Conservation (phyloP, 2,888 invertebrate genomes). For the Microplitis manilae region DNA sequence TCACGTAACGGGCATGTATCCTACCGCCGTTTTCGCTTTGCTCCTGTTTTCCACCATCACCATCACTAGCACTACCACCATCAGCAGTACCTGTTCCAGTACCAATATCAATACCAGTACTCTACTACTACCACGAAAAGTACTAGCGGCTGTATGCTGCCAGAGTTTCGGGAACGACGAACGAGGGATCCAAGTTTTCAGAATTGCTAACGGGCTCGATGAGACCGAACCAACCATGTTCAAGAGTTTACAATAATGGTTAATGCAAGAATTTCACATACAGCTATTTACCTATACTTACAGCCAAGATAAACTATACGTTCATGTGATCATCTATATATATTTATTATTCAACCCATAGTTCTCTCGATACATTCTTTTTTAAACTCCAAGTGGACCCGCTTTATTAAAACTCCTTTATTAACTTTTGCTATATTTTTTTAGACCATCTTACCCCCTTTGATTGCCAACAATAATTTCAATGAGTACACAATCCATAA, state of each 20-base stretch:
- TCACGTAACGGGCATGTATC: conserved; percentile 43
- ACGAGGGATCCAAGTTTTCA: conserved; percentile 36
- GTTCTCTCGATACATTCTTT: no score
- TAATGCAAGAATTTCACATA: neutral
- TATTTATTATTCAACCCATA: neutral
- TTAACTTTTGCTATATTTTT: no score
- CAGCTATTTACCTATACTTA: neutral
- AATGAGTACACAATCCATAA: no score
- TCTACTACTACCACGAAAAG: neutral
- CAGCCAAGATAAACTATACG: neutral
- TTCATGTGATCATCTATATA: neutral
- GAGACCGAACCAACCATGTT: neutral
- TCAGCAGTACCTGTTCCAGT: conserved; percentile 6
- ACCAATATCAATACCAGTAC: conserved; percentile 11
- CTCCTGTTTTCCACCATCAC: conserved; percentile 36
- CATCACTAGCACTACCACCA: conserved; percentile 24
- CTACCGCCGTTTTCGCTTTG: conserved; percentile 31
- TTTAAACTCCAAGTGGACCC: no score
- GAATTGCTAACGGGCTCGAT: conserved; percentile 19
- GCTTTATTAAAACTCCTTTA: no score
- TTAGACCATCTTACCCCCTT: no score
- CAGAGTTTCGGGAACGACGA: conserved; percentile 4
- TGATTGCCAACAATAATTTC: no score
- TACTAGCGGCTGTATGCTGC: neutral
- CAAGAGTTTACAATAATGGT: neutral